A percentile compares a stretch with the other conserved stretches of the same genome.
phyloP scores from a whole-genome alignment of 2,797 vertebrate genomes.

The Hafferia zeledoni region DNA sequence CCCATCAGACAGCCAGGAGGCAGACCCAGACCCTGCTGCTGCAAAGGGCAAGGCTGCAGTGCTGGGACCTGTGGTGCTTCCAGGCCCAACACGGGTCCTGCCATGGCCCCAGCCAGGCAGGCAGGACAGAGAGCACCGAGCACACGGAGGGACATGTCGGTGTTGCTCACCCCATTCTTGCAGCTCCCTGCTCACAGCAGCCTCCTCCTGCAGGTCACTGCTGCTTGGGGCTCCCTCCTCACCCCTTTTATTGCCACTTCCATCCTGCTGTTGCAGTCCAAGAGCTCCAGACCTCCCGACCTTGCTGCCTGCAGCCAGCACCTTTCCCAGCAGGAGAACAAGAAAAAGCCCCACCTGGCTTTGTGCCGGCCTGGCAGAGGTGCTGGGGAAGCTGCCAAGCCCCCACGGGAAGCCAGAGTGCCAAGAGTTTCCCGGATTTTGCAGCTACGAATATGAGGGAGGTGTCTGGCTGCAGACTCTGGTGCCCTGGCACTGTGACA shows the following conservation, averaged over 20 bases:
- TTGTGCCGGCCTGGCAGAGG: not conserved
- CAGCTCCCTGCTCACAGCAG: not conserved
- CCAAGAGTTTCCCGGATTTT: not conserved
- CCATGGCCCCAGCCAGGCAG: not conserved
- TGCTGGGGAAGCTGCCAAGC: not conserved
- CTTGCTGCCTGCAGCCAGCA: not conserved
- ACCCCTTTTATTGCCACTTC: not conserved
- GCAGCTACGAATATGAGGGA: not conserved
- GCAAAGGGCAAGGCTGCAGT: not conserved
- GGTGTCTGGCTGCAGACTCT: not conserved
- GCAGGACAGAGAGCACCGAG: not conserved
- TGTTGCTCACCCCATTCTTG: not conserved
- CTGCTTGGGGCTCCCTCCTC: not conserved
- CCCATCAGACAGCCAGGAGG: not conserved
- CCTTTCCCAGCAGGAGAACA: not conserved
- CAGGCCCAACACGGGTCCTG: not conserved
- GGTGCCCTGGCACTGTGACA: not conserved
- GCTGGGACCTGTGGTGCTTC: accelerated
- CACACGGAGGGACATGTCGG: not conserved
- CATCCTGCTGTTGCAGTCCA: accelerated
- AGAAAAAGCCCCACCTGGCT: not conserved
- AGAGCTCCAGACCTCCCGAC: not conserved
- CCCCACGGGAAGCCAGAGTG: accelerated
- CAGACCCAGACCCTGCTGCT: not conserved
- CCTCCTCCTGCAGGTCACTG: not conserved